These are phyloP conservation scores for Chrysotoxum bicinctum DNA, from an alignment of 2,888 invertebrate genomes.

Conservation along the genomic window DNA sequence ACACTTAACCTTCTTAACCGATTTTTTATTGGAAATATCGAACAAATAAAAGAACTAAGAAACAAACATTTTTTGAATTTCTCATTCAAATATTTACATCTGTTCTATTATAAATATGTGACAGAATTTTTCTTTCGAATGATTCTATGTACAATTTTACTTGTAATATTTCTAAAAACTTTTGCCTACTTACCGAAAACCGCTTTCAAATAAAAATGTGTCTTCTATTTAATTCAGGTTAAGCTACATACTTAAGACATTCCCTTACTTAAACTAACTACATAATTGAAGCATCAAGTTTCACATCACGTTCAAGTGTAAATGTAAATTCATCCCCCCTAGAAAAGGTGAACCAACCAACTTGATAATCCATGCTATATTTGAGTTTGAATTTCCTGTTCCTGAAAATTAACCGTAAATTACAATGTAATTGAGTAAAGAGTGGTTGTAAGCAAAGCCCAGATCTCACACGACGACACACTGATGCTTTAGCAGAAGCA, in stretches of 20 bases:
- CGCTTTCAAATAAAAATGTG: too few relatives aligned
- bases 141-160: too few relatives aligned
- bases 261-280: background rate
- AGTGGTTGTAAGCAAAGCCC: conserved; percentile 54
- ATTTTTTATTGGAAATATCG: too few relatives aligned
- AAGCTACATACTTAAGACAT: background rate
- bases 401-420: conserved; percentile 65
- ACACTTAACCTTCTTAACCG: too few relatives aligned
- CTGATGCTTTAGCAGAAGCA: conserved; percentile 20
- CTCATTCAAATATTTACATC: too few relatives aligned
- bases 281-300: conserved; percentile 67
- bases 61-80: too few relatives aligned
- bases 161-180: too few relatives aligned
- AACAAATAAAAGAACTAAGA: too few relatives aligned
- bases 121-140: too few relatives aligned
- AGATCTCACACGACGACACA: conserved; percentile 33
- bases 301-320: conserved; percentile 64
- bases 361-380: conserved; percentile 39
- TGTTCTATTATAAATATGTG: too few relatives aligned
- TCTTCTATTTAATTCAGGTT: background rate
- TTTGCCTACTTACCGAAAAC: too few relatives aligned
- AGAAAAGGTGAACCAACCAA: conserved; percentile 37
- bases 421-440: conserved; percentile 72
- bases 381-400: conserved; percentile 28
- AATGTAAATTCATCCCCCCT: conserved; percentile 22